Evolutionary conservation across 1,140 invertebrate genomes (phyloP).

Genomic region (Drosophila arawakana): DNA sequence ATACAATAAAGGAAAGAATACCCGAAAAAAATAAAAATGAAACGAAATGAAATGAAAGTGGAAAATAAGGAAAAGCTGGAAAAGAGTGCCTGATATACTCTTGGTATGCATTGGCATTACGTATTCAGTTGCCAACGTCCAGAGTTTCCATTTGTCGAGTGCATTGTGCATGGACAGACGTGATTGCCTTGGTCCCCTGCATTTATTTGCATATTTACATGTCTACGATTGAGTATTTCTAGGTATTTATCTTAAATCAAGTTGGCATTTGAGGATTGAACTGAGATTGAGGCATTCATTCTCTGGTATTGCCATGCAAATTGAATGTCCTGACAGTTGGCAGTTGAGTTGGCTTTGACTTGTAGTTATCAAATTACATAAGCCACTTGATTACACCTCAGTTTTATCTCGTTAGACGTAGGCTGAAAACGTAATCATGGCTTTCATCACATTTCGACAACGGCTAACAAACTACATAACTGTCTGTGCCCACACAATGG

Average conservation of each 20-base stretch:
- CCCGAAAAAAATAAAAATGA: too few species aligned
- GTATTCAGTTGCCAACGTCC: conserved; percentile 51
- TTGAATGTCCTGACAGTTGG: conserved; percentile 46
- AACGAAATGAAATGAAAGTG: conserved; percentile 1
- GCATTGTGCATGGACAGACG: conserved; percentile 37
- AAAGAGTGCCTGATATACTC: conserved; percentile 1
- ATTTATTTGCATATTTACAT: conserved; percentile 79
- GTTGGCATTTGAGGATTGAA: conserved; percentile 12
- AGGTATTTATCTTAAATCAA: conserved; percentile 46
- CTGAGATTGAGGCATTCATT: conserved; percentile 25
- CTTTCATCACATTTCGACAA: not conserved
- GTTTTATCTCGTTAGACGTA: not conserved
- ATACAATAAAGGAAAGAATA: conserved; percentile 20
- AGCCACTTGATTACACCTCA: conserved; percentile 6
- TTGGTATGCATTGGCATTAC: conserved; percentile 53
- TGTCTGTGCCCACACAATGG: not conserved
- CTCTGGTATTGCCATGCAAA: conserved; percentile 53
- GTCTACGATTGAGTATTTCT: conserved; percentile 38
- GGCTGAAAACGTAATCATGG: not conserved
- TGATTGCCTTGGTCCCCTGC: conserved; percentile 65
- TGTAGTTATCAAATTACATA: not conserved
- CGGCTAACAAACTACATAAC: not conserved
- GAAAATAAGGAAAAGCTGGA: conserved; percentile 6
- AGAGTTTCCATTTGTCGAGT: conserved; percentile 17
- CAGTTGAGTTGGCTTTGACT: conserved; percentile 31